A percentile compares a stretch with the other conserved stretches of the same genome.
Evolutionary conservation across 2,888 invertebrate species (phyloP).

Genomic region (Bombylius major): DNA sequence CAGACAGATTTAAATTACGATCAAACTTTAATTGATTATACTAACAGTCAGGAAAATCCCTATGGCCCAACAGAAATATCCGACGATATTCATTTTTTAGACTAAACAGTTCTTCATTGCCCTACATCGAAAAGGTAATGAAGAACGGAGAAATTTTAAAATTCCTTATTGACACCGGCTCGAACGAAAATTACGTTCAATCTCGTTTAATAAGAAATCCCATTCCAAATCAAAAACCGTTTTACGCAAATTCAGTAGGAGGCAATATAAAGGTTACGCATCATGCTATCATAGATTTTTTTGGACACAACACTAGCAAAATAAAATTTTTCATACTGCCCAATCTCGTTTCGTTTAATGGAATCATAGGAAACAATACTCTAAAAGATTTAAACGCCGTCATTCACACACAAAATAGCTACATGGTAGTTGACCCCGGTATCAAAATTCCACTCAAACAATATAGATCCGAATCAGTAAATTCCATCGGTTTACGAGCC

Average conservation of each 20-base stretch:
- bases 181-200: slow-evolving; percentile 5
- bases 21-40: not conserved
- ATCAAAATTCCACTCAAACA: not conserved
- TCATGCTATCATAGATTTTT: slow-evolving; percentile 8
- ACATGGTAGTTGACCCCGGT: not conserved
- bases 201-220: slow-evolving; percentile 4
- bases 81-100: slow-evolving; percentile 10
- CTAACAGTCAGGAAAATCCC: not conserved
- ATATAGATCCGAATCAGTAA: not conserved
- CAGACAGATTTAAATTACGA: not conserved
- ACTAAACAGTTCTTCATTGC: slow-evolving; percentile 10
- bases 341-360: not conserved
- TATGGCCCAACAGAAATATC: not conserved
- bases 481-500: not conserved
- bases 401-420: not conserved
- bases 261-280: slow-evolving; percentile 8
- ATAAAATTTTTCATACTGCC: not conserved
- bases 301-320: not conserved
- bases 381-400: not conserved
- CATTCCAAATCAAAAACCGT: slow-evolving; percentile 5
- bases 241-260: slow-evolving; percentile 9
- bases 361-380: not conserved
- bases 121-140: slow-evolving; percentile 5
- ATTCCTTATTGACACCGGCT: slow-evolving; percentile 8
- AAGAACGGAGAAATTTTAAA: slow-evolving; percentile 6